Conservation (phyloP, 2,888 invertebrate species). For the Nemapogon koenigi region DNA sequence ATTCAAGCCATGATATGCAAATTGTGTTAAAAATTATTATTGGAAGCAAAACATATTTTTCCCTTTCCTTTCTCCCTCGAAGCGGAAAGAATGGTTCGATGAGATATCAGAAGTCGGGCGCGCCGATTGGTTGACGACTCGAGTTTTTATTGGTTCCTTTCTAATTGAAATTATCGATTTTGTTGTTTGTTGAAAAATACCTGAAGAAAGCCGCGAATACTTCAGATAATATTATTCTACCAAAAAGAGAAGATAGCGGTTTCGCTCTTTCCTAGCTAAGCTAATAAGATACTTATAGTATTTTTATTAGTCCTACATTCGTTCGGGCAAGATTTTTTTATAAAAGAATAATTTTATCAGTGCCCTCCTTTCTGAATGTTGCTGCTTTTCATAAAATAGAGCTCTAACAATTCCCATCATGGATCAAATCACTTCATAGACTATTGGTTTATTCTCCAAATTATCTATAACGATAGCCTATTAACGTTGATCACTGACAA, state of each 20-base stretch:
- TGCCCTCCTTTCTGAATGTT: too few relatives aligned
- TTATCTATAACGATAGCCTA: slow-evolving; percentile 24
- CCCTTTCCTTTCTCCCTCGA: slow-evolving; percentile 10
- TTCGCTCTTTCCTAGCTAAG: too few relatives aligned
- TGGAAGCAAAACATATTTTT: slow-evolving; percentile 8
- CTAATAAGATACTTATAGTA: too few relatives aligned
- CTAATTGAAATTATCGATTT: slow-evolving; percentile 15
- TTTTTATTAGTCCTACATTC: too few relatives aligned
- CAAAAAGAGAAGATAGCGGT: too few relatives aligned
- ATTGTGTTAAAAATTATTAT: slow-evolving; percentile 12
- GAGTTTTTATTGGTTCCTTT: slow-evolving; percentile 13
- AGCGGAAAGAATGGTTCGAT: slow-evolving; percentile 11
- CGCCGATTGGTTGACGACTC: slow-evolving; percentile 12
- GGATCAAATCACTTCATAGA: too few relatives aligned
- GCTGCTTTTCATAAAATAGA: too few relatives aligned
- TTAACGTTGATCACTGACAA: slow-evolving; percentile 49
- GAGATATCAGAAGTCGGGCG: slow-evolving; percentile 9
- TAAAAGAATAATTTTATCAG: too few relatives aligned
- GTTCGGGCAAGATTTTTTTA: too few relatives aligned
- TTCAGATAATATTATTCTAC: too few relatives aligned
- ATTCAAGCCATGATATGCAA: slow-evolving; percentile 19
- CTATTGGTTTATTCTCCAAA: too few relatives aligned
- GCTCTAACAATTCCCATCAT: too few relatives aligned
- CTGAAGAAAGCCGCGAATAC: background rate
- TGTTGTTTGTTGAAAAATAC: slow-evolving; percentile 10